These are phyloP conservation scores for Ferdinandea cuprea DNA, from an alignment of 2,888 invertebrate species.

Conservation along the genomic window DNA sequence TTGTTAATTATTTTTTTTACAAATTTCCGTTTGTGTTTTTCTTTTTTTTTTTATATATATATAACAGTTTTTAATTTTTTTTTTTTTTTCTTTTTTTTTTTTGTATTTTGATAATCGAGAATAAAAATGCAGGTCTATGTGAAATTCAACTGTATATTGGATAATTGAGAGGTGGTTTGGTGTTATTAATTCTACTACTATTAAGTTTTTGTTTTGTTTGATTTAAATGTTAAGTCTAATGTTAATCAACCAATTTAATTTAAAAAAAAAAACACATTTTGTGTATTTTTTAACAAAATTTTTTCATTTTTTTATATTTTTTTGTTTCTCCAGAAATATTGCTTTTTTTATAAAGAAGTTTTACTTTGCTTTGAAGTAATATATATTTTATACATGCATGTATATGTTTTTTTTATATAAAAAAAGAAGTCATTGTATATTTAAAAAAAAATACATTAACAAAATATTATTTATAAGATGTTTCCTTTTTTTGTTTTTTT, in stretches of 20 bases:
- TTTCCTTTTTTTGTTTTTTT: slow-evolving; percentile 13
- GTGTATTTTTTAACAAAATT: slow-evolving; percentile 41
- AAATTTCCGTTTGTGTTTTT: slow-evolving; percentile 24
- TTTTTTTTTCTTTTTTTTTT: slow-evolving; percentile 8
- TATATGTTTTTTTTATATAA: slow-evolving; percentile 26
- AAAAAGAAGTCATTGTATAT: slow-evolving; percentile 72
- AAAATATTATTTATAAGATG: slow-evolving; percentile 66
- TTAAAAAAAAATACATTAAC: slow-evolving; percentile 69
- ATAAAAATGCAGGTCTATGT: slow-evolving; percentile 46
- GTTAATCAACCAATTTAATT: slow-evolving; percentile 37
- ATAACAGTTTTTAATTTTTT: slow-evolving; percentile 25
- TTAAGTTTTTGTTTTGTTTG: slow-evolving; percentile 35
- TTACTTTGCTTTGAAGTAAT: slow-evolving; percentile 50
- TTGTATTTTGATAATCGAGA: slow-evolving; percentile 18
- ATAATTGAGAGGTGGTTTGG: slow-evolving; percentile 62
- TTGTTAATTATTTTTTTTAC: slow-evolving; percentile 47
- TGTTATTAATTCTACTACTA: slow-evolving; percentile 43
- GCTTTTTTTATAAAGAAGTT: slow-evolving; percentile 56
- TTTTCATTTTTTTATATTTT: slow-evolving; percentile 16
- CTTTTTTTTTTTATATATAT: slow-evolving; percentile 24
- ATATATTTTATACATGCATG: slow-evolving; percentile 42
- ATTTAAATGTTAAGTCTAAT: slow-evolving; percentile 32
- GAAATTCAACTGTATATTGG: slow-evolving; percentile 45
- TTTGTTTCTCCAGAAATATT: slow-evolving; percentile 52
- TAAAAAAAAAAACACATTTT: slow-evolving; percentile 10